These are phyloP conservation scores for Carlito syrichta DNA, from an alignment of 2,113 vertebrate genomes.

Conservation along the genomic window DNA sequence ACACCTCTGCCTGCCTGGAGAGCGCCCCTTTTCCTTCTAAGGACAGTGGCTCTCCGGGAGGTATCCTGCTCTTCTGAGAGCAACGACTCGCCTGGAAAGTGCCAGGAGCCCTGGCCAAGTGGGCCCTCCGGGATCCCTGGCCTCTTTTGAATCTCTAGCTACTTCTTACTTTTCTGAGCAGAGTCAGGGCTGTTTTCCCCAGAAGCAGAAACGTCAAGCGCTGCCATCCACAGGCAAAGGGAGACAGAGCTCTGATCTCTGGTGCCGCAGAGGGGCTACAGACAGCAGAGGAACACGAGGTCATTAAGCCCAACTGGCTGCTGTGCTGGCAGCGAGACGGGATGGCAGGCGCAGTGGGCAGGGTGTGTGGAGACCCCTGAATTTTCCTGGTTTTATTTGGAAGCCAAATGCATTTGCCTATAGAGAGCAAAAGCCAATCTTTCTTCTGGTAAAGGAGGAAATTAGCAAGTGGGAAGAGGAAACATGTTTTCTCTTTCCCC, in stretches of 20 bases:
- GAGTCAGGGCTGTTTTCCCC: not conserved
- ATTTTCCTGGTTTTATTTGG: not conserved
- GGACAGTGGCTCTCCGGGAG: not conserved
- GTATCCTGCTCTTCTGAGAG: not conserved
- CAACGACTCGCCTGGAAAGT: not conserved
- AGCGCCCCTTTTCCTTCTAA: not conserved
- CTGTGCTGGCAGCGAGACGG: not conserved
- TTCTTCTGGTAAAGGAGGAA: not conserved
- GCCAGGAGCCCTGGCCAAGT: fast-evolving
- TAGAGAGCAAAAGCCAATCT: not conserved
- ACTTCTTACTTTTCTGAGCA: not conserved
- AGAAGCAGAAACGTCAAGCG: fast-evolving
- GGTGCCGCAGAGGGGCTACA: not conserved
- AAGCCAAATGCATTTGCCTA: not conserved
- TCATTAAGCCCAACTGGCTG: not conserved
- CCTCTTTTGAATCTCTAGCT: fast-evolving
- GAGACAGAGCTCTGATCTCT: not conserved
- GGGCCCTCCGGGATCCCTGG: fast-evolving
- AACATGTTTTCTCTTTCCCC: not conserved
- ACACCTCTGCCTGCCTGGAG: fast-evolving
- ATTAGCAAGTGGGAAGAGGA: not conserved
- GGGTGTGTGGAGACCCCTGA: not conserved
- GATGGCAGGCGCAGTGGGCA: fast-evolving
- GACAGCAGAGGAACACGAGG: not conserved
- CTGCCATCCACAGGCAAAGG: fast-evolving